These are phyloP conservation scores for Melanerpes formicivorus DNA, from an alignment of 2,113 vertebrate genomes.

Conservation along the genomic window DNA sequence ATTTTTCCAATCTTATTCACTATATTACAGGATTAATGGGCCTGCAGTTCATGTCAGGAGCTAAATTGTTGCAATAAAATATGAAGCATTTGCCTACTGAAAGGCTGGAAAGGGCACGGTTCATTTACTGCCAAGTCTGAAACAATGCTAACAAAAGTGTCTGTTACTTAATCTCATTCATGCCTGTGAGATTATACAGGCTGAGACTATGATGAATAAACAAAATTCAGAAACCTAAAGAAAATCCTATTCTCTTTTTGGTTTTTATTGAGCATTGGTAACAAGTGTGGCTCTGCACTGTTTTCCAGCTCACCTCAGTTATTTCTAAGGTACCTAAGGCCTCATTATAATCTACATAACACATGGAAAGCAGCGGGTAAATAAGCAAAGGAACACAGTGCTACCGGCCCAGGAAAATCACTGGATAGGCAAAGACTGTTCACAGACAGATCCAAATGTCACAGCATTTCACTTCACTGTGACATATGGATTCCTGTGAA, in stretches of 20 bases:
- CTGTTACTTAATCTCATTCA: constrained; percentile 77
- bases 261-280: constrained; percentile 4
- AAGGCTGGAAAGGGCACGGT: constrained; percentile 41
- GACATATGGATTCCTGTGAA: too few species aligned
- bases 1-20: constrained; percentile 72
- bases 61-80: constrained; percentile 68
- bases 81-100: constrained; percentile 47
- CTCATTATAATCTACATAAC: not conserved
- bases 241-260: constrained; percentile 18
- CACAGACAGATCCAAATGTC: not conserved
- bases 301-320: constrained; percentile 15
- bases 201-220: constrained; percentile 77
- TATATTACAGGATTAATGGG: constrained; percentile 63
- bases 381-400: not conserved
- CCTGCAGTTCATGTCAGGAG: constrained; percentile 55
- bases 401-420: not conserved
- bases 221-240: constrained; percentile 75
- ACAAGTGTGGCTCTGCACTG: not conserved
- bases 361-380: not conserved
- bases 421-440: not conserved
- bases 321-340: not conserved
- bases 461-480: not conserved
- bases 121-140: constrained; percentile 63
- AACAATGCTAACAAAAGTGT: constrained; percentile 41
- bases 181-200: constrained; percentile 76